Base-by-base conservation (phyloP, 2,888 invertebrate genomes). In the Drosophila acutilabella region DNA sequence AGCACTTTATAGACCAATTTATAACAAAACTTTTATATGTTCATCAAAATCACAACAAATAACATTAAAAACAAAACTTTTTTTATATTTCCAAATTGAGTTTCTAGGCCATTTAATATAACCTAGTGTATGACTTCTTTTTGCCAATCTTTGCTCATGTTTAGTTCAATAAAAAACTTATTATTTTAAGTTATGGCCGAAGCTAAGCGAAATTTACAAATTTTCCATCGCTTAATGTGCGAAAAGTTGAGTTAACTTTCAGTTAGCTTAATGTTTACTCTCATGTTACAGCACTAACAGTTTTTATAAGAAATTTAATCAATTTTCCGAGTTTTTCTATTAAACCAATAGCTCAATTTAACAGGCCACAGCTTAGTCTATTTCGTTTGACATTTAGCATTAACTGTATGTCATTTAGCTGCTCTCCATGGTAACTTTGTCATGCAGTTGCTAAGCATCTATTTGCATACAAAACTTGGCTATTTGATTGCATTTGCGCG, bases 31-130 rank as follows among this genome's bases (percentile, higher is more conserved):
- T 18, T 44, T 54, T 54, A 33, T 33, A 14, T 20, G 8, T 13
- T 16, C 42, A 30, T 4, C 44, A 36, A 36, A 56, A 18, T 56
- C 33, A 11, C 33, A 56, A 20, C 20, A 44, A 56, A 56, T 20
- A 44, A 44, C 44, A 56, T 44, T 36, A 57, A 20, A 47, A 57
- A 47, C 13, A 3, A 36, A 36, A 36, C 36, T 36, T 36, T 57
- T 47, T 47, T 57, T 23, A 30, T 30, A 30, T 30, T 30, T 14
- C 47, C 6, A 36, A 20, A 36, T 23, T 56, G 33, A 56, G 33
- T 20, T 56, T 56, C 14, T 11, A 5, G 42, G 20, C 20, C 14
- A 44, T 36, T 45, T 56, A 54, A 54, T 33, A 44, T 36, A 1
- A 11, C 33, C 44, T 54, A 44, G 54, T 54, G 44, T 42, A 44